A percentile compares a stretch with the other conserved stretches of the same genome.
These are phyloP conservation scores for Pelmatolapia mariae DNA, from an alignment of 2,113 vertebrate species.

Conservation along the genomic window DNA sequence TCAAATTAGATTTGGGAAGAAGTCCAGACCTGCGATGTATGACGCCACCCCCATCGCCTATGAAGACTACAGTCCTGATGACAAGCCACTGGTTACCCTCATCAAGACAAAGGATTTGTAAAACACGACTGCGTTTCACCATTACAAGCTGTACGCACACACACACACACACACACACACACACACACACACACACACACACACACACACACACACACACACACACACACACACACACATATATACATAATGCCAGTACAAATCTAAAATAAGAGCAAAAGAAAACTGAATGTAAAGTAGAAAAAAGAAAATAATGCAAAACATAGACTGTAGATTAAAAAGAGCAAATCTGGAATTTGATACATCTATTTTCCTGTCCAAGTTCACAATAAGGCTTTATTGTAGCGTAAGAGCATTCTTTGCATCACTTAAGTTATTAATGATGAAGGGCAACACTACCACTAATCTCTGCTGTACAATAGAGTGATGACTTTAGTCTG, in stretches of 20 bases:
- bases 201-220: not conserved
- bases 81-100: slow-evolving; percentile 96
- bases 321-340: slow-evolving; percentile 37
- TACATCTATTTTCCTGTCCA: slow-evolving; percentile 66
- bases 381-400: slow-evolving; percentile 57
- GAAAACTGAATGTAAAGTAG: slow-evolving; percentile 49
- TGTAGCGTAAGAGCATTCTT: slow-evolving; percentile 59
- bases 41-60: slow-evolving; percentile 94
- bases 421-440: slow-evolving; percentile 45
- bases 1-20: slow-evolving; percentile 90
- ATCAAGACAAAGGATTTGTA: slow-evolving; percentile 99
- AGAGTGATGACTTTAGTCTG: slow-evolving; percentile 41
- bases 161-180: not conserved
- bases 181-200: not conserved
- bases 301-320: not conserved
- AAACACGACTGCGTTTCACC: slow-evolving; percentile 34
- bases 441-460: slow-evolving; percentile 16
- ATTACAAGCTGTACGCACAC: not conserved
- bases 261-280: slow-evolving; percentile 29
- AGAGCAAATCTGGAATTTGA: slow-evolving; percentile 51
- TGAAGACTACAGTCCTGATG: slow-evolving; percentile 96
- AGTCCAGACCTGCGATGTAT: slow-evolving; percentile 94
- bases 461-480: slow-evolving; percentile 45
- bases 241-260: not conserved
- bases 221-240: not conserved